Conservation (phyloP, 2,113 vertebrate genomes). For the Ciconia boyciana region DNA sequence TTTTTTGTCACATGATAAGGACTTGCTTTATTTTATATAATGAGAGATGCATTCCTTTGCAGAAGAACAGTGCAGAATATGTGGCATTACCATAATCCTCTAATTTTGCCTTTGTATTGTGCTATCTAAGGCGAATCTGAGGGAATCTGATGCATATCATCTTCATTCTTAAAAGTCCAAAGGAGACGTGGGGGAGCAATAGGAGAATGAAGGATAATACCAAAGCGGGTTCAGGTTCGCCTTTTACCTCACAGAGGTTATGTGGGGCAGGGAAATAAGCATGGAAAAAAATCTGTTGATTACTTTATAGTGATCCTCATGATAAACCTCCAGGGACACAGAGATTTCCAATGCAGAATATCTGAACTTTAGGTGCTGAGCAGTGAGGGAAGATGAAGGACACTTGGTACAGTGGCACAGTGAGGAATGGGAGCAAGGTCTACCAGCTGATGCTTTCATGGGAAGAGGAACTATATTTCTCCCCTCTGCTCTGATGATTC, state of each 20-base stretch:
- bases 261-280: not conserved
- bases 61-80: not conserved
- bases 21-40: not conserved
- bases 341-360: not conserved
- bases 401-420: rapidly evolving
- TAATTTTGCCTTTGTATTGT: not conserved
- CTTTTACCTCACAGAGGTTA: not conserved
- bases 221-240: not conserved
- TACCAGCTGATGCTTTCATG: not conserved
- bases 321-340: not conserved
- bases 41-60: not conserved
- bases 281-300: not conserved
- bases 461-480: not conserved
- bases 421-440: not conserved
- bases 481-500: not conserved
- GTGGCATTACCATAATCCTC: not conserved
- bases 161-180: not conserved
- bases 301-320: not conserved
- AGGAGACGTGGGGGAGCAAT: not conserved
- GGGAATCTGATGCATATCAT: not conserved
- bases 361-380: not conserved
- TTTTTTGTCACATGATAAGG: not conserved
- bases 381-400: not conserved
- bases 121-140: not conserved
- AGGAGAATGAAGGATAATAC: not conserved